A percentile compares a stretch with the other conserved stretches of the same genome.
Evolutionary conservation across 2,113 vertebrate species (phyloP).

Genomic region (Catharus minimus): DNA sequence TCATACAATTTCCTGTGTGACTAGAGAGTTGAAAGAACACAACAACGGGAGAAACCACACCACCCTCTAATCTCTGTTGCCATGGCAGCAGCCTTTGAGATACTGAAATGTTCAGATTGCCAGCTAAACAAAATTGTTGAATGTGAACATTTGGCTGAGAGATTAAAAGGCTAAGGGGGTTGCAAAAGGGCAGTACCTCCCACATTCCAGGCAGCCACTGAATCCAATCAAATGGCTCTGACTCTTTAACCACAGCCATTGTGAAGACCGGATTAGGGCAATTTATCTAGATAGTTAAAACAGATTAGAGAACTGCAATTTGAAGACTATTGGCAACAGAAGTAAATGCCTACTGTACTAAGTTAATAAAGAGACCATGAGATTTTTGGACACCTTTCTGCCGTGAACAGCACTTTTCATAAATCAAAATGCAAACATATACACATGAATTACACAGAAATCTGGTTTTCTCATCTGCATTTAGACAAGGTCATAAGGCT

Average conservation of each 20-base stretch:
- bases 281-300: conserved; percentile 88
- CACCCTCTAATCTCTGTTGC: conserved; percentile 83
- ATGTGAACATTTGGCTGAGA: conserved; percentile 89
- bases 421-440: conserved; percentile 22
- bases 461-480: conserved; percentile 9
- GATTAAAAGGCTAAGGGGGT: conserved; percentile 88
- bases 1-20: conserved; percentile 70
- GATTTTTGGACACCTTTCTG: conserved; percentile 52
- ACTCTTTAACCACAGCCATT: conserved; percentile 85
- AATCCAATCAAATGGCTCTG: conserved; percentile 86
- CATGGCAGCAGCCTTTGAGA: conserved; percentile 87
- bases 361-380: conserved; percentile 72
- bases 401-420: conserved; percentile 15
- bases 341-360: conserved; percentile 80
- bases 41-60: conserved; percentile 76
- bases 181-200: conserved; percentile 84
- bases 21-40: conserved; percentile 69
- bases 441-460: conserved; percentile 13
- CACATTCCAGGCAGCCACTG: conserved; percentile 85
- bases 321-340: conserved; percentile 80
- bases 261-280: conserved; percentile 83
- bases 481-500: conserved; percentile 45
- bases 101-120: conserved; percentile 85
- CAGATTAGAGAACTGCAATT: conserved; percentile 86
- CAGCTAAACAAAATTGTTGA: conserved; percentile 90